These are phyloP conservation scores for Hyles euphorbiae DNA, from an alignment of 1,140 invertebrate genomes.

Conservation along the genomic window DNA sequence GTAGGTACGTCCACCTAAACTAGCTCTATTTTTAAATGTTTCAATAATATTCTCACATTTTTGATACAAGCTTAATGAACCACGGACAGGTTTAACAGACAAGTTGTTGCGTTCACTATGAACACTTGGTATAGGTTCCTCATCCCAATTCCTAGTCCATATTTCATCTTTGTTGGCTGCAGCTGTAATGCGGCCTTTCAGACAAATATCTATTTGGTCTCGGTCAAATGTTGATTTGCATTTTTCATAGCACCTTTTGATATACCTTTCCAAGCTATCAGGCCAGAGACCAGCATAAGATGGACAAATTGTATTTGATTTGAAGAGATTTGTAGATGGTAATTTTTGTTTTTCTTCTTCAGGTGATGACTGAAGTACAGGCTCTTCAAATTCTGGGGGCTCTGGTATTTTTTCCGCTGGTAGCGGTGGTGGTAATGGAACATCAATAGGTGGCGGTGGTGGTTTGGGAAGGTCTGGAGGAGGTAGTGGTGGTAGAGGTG, in stretches of 20 bases:
- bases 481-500: conserved; percentile 73
- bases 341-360: conserved; percentile 1
- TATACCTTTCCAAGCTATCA: conserved; percentile 87
- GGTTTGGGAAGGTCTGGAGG: conserved; percentile 69
- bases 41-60: conserved; percentile 53
- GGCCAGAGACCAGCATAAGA: conserved; percentile 80
- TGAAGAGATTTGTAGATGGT: conserved; percentile 44
- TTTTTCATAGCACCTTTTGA: conserved; percentile 92
- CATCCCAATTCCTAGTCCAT: conserved; percentile 93
- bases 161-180: conserved; percentile 90
- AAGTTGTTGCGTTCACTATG: conserved; percentile 85
- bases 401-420: conserved; percentile 60
- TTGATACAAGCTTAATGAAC: conserved; percentile 74
- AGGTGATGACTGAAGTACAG: conserved; percentile 2
- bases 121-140: conserved; percentile 91
- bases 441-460: conserved; percentile 62
- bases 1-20: conserved; percentile 32
- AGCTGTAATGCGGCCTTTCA: conserved; percentile 94
- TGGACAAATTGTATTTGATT: conserved; percentile 54
- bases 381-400: conserved; percentile 46
- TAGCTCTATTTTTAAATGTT: conserved; percentile 37
- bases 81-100: conserved; percentile 70
- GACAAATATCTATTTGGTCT: conserved; percentile 94
- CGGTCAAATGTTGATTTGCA: conserved; percentile 91
- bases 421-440: conserved; percentile 64